Evolutionary conservation across 2,888 invertebrate genomes (phyloP).

Genomic region (Platycheirus rosarum): DNA sequence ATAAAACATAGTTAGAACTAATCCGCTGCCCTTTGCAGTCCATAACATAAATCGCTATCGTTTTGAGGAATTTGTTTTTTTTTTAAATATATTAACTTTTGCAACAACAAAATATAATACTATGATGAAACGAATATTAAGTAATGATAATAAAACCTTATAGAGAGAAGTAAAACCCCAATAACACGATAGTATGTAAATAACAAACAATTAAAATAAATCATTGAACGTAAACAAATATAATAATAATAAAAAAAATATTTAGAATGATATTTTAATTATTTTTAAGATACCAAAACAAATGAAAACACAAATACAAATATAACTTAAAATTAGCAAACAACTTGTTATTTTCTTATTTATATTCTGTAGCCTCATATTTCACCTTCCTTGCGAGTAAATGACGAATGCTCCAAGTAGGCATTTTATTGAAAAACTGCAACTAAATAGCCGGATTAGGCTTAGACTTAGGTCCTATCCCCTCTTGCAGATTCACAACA

Average conservation of each 20-base stretch:
- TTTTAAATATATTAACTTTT: constrained; percentile 24
- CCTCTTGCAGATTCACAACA: no score
- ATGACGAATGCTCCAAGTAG: no score
- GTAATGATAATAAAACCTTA: constrained; percentile 26
- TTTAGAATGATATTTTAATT: constrained; percentile 71
- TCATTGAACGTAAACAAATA: constrained; percentile 31
- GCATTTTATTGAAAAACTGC: no score
- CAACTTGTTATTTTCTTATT: constrained; percentile 1
- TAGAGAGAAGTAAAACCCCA: constrained; percentile 13
- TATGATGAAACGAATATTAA: constrained; percentile 53
- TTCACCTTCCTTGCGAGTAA: no score
- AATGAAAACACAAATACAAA: constrained; percentile 70
- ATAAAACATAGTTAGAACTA: constrained; percentile 55
- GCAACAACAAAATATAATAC: constrained; percentile 10
- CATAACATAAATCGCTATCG: constrained; percentile 41
- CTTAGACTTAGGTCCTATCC: no score
- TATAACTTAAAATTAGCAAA: constrained; percentile 64
- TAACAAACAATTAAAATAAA: constrained; percentile 60
- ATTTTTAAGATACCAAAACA: constrained; percentile 69
- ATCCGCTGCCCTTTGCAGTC: constrained; percentile 45
- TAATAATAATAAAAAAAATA: constrained; percentile 32
- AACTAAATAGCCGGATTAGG: no score
- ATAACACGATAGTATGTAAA: constrained; percentile 57
- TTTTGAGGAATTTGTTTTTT: constrained; percentile 35
- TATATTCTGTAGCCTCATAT: no score